Evolutionary conservation across 2,797 vertebrate species (phyloP), one percentile per base, ranked within the genome.

Genomic region (Siniperca scherzeri): DNA sequence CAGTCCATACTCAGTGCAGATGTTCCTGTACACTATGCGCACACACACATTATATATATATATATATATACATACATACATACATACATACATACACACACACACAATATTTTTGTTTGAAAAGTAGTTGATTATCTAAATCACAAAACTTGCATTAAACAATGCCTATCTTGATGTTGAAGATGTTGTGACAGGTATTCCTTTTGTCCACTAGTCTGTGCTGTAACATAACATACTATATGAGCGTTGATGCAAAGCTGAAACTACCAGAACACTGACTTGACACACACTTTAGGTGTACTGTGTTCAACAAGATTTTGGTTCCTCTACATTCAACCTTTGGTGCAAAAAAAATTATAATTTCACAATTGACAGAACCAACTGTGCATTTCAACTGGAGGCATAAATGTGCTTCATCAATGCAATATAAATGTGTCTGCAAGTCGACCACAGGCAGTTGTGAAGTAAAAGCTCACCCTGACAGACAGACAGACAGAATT

Each of bases 151-250:
- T 36, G 2, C 13, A 55, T n/a, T 13, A 57, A 71, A 44, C n/a
- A 52, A 5, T 3, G 40, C 12, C 2, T 1, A 3, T 16, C 3
- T 40, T 33, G 30, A 30, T 30, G 30, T 30, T 30, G 30, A 30
- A 30, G 27, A 14, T 2, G 11, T 1, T 13, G n/a, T 62, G 17
- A 50, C 57, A 64, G 74, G 33, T 91, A 21, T 65, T 56, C 27
- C 5, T 46, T 91, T 61, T 86, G 84, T 86, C 96, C 98, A 98
- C 97, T 97, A 98, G 98, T 97, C 96, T 95, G 97, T 94, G 96
- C 97, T 98, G 91, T 96, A 92, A 93, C 86, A 94, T 92, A 95
- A 97, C 88, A n/a, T 36, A 96, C 93, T 68, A 13, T 50, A 25
- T 17, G 66, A 48, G 33, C 66, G 10, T 19, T 13, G 7, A n/a